These are phyloP conservation scores for Hanleya hanleyi DNA, from an alignment of 2,888 invertebrate species.

Conservation along the genomic window DNA sequence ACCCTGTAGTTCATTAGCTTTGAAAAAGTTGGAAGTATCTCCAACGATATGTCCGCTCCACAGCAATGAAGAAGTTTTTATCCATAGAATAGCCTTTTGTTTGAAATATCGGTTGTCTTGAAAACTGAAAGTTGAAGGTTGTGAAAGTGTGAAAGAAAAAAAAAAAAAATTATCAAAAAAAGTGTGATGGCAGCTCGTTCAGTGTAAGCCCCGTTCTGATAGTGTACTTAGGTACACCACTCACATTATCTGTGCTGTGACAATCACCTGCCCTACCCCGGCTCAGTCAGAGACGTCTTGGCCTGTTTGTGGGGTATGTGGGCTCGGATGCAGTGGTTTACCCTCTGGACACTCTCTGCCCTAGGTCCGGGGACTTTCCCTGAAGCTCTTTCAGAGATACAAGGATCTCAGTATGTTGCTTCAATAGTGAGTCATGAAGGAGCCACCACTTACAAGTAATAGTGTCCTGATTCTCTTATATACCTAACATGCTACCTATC, in stretches of 20 bases:
- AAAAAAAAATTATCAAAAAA: slow-evolving; percentile 12
- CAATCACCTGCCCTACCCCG: background rate
- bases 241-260: slow-evolving; percentile 4
- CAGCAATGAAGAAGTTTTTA: no score
- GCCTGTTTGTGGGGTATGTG: background rate
- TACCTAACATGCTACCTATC: background rate
- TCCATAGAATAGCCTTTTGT: no score
- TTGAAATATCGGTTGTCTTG: no score
- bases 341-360: slow-evolving; percentile 18
- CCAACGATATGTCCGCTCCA: no score
- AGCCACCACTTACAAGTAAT: background rate
- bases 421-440: slow-evolving; percentile 12
- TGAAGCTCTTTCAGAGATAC: slow-evolving; percentile 16
- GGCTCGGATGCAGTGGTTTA: slow-evolving; percentile 3
- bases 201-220: slow-evolving; percentile 8
- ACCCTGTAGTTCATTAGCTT: no score
- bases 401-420: slow-evolving; percentile 16
- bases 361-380: slow-evolving; percentile 26
- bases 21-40: no score
- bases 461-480: background rate
- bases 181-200: background rate
- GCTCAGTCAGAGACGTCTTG: background rate
- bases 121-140: no score
- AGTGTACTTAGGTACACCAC: background rate
- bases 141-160: no score